Evolutionary conservation across 2,797 vertebrate species (phyloP).

Genomic region (Pachyuromys duprasi): DNA sequence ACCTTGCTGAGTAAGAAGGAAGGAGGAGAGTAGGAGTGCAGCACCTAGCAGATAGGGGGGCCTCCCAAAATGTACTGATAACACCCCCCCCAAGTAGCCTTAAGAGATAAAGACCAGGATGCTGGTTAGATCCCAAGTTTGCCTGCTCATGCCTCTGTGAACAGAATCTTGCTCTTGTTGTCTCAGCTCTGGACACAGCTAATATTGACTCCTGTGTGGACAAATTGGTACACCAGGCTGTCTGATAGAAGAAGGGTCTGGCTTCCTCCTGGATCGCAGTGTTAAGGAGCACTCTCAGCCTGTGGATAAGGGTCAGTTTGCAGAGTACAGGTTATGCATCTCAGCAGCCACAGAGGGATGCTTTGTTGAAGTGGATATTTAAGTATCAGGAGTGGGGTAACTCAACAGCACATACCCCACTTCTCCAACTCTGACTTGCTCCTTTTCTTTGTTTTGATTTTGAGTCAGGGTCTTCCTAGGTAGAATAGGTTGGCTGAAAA

Average conservation of each 20-base stretch:
- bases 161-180: neutral
- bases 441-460: neutral
- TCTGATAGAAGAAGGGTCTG: neutral
- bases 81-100: neutral
- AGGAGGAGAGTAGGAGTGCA: neutral
- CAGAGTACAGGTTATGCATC: fast-evolving
- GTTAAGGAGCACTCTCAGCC: fast-evolving
- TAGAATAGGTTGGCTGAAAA: neutral
- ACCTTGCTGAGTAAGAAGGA: neutral
- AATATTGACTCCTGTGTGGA: neutral
- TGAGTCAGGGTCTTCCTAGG: neutral
- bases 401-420: neutral
- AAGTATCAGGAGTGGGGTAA: neutral
- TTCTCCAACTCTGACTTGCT: neutral
- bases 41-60: fast-evolving
- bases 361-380: too few relatives aligned
- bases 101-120: neutral
- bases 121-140: neutral
- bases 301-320: neutral
- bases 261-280: too few relatives aligned
- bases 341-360: neutral
- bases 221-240: fast-evolving
- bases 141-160: fast-evolving
- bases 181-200: neutral
- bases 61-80: neutral